Percentiles rank a stretch among this genome's conserved stretches.
These are phyloP conservation scores for Vulpes vulpes DNA, from an alignment of 2,113 vertebrate genomes.

Conservation along the genomic window DNA sequence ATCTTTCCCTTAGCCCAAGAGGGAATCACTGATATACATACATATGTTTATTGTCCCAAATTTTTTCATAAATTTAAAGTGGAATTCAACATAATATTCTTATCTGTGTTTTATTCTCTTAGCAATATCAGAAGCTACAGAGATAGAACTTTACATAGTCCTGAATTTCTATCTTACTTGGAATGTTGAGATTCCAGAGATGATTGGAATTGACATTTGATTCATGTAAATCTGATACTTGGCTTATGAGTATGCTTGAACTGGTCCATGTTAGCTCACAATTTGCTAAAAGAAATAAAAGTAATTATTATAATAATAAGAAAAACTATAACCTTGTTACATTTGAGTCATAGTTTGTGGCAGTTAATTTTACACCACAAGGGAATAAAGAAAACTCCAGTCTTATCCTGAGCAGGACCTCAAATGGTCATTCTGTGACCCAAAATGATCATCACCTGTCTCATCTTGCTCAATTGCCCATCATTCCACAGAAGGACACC, in stretches of 20 bases:
- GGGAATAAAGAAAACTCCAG: neutral
- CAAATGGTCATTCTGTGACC: neutral
- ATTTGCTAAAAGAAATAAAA: neutral
- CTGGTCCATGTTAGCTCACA: neutral
- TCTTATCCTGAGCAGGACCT: neutral
- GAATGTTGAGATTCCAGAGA: neutral
- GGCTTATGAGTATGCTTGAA: neutral
- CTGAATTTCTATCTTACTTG: neutral
- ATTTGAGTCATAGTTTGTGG: neutral
- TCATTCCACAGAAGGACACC: neutral
- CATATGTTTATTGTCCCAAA: neutral
- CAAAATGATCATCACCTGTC: neutral
- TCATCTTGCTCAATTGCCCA: neutral
- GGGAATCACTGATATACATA: neutral
- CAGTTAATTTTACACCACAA: neutral
- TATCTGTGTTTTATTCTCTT: neutral
- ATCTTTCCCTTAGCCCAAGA: neutral
- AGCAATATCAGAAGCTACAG: neutral
- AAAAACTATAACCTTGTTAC: neutral
- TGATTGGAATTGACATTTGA: neutral
- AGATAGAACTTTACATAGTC: neutral
- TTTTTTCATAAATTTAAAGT: neutral
- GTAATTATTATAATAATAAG: neutral
- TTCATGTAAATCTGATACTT: slow-evolving; percentile 1
- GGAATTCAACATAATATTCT: neutral